phyloP scores from a whole-genome alignment of 2,888 invertebrate species.

The Meta bourneti region DNA sequence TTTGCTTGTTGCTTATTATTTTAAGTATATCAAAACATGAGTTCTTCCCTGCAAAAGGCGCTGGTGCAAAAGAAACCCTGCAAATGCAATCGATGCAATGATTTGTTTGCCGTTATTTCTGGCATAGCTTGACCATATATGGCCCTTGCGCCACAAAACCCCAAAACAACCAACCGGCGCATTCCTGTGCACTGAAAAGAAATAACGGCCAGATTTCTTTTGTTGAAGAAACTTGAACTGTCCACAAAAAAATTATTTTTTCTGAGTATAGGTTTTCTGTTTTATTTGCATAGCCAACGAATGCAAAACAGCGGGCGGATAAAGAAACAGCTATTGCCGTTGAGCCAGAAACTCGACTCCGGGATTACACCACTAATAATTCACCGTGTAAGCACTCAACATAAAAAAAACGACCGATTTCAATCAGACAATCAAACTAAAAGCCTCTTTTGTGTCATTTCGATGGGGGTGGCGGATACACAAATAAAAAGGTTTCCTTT shows the following conservation, averaged over 20 bases:
- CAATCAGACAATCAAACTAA: constrained; percentile 13
- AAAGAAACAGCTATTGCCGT: background rate
- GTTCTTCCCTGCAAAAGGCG: too few relatives aligned
- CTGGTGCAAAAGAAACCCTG: too few relatives aligned
- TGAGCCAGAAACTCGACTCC: background rate
- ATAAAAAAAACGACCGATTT: constrained; percentile 13
- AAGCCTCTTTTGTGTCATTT: constrained; percentile 40
- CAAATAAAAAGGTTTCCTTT: constrained; percentile 34
- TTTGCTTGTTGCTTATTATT: too few relatives aligned
- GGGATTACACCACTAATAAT: background rate
- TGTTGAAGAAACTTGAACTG: too few relatives aligned
- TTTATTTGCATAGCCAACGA: background rate
- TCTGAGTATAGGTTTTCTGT: background rate
- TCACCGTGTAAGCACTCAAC: constrained; percentile 1
- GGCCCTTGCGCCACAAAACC: too few relatives aligned
- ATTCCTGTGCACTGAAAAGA: too few relatives aligned
- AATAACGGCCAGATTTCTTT: too few relatives aligned
- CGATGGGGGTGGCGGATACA: constrained; percentile 1
- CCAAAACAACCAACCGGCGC: too few relatives aligned
- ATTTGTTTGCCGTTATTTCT: too few relatives aligned
- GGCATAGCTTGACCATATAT: too few relatives aligned
- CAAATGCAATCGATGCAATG: too few relatives aligned
- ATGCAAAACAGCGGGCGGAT: background rate
- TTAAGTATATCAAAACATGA: too few relatives aligned
- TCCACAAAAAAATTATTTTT: background rate